Evolutionary conservation across 2,797 vertebrate genomes (phyloP), one percentile per base, ranked within the genome.

Genomic region (Sternotherus odoratus): DNA sequence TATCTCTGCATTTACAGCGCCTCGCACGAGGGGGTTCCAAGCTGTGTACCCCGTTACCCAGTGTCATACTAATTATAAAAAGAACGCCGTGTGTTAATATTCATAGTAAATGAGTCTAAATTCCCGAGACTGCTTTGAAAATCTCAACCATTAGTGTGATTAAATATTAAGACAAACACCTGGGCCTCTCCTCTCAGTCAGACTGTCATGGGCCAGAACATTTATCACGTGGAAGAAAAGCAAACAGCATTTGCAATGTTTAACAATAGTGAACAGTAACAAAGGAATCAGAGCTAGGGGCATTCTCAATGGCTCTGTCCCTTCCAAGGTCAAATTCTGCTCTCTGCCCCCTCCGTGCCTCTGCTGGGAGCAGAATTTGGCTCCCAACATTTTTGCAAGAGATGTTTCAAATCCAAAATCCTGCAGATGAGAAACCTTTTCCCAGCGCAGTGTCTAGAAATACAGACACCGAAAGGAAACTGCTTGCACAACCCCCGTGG

Each of bases 201-300:
- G 5, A 3, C 79, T 8, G 2, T 0, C 9, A 51, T 12, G 8
- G 1, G 77, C 2, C 1, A 12, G 1, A 7, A 28, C 16, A 21
- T 79, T 77, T 3, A 0, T 1, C 1, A 4, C 0, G 19, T 46
- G 23, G 49, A 89, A 39, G 74, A 53, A 24, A 77, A 51, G 46
- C 26, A 39, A 0, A 26, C 1, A 1, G 7, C 2, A 0, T 3
- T 39, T n/a, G 60, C 51, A 2, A 30, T 0, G 0, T 28, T 51
- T 13, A 0, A 0, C 2, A 77, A 39, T 36, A n/a, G 24, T 24
- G 77, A 86, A 6, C 0, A 1, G 30, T 0, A 17, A 77, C 43
- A 39, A 13, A 0, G 0, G 1, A 0, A 19, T 30, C 63, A 30
- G 56, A 53, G 80, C 19, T 49, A 75, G 43, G 4, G 7, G 72